Percentiles rank a stretch among this genome's conserved stretches.
Conservation (phyloP, 2,113 vertebrate genomes). For the Meriones unguiculatus region DNA sequence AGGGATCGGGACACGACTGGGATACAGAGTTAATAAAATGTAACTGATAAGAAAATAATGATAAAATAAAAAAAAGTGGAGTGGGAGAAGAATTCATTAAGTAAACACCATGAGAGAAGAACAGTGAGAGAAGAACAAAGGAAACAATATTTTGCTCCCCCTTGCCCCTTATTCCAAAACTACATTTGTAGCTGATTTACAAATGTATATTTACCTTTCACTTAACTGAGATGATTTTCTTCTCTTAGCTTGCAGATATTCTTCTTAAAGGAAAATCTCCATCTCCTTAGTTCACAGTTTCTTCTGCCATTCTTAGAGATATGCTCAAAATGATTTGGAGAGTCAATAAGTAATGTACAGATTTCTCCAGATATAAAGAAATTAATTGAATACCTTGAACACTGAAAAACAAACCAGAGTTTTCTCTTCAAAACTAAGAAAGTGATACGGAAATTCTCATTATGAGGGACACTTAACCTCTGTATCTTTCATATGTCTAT, state of each 20-base stretch:
- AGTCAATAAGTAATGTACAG: background rate
- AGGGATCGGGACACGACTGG: too few species aligned
- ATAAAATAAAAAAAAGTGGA: too few species aligned
- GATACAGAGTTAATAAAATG: too few species aligned
- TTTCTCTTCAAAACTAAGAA: background rate
- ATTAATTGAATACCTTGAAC: background rate
- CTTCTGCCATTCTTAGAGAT: background rate
- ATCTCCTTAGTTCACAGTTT: background rate
- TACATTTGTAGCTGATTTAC: background rate
- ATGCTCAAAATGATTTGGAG: background rate
- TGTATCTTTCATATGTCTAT: background rate
- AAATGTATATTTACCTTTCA: constrained; percentile 32
- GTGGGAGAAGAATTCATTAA: background rate
- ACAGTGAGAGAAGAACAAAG: background rate
- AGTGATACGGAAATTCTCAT: background rate
- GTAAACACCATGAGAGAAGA: background rate
- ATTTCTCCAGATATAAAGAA: background rate
- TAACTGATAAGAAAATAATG: too few species aligned
- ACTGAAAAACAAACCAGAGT: background rate
- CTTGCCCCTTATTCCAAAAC: background rate
- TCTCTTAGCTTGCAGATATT: background rate
- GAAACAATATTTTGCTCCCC: background rate
- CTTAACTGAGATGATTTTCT: background rate
- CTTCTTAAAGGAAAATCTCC: constrained; percentile 13
- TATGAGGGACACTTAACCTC: background rate